Percentiles rank a stretch among this genome's conserved stretches.
phyloP scores from a whole-genome alignment of 1,140 invertebrate genomes.

The Idris sp. region DNA sequence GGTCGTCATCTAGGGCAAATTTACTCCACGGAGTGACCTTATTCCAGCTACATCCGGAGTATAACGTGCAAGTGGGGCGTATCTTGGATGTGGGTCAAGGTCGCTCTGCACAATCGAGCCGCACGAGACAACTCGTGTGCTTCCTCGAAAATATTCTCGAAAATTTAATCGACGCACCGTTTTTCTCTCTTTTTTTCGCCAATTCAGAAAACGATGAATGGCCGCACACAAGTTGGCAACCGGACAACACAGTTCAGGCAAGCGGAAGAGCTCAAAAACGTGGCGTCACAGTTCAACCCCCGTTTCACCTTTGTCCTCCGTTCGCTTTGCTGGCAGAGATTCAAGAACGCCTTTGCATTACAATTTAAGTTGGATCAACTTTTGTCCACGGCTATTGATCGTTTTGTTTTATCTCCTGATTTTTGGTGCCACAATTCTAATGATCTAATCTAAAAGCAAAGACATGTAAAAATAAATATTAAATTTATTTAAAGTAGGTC shows the following conservation, averaged over 20 bases:
- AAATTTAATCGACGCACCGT: no score
- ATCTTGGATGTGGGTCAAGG: constrained; percentile 71
- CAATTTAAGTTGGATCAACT: constrained; percentile 60
- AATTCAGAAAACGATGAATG: constrained; percentile 8
- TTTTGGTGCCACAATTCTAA: no score
- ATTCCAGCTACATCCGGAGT: constrained; percentile 49
- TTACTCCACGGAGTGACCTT: constrained; percentile 68
- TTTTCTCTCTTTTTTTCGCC: no score
- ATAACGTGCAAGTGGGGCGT: constrained; percentile 63
- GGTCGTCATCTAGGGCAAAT: constrained; percentile 67
- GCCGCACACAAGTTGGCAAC: constrained; percentile 15
- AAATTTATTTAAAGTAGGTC: no score
- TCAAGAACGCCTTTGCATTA: constrained; percentile 56
- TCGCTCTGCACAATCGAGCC: constrained; percentile 57
- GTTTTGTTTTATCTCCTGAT: constrained; percentile 42
- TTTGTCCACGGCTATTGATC: constrained; percentile 62
- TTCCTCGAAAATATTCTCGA: background rate
- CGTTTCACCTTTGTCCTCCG: constrained; percentile 18
- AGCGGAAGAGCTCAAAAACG: constrained; percentile 4
- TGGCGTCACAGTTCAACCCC: constrained; percentile 11
- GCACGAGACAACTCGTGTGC: constrained; percentile 40
- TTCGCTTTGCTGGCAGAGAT: constrained; percentile 50
- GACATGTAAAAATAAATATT: no score
- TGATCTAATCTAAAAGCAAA: no score
- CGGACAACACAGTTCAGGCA: background rate